Evolutionary conservation across 2,888 invertebrate genomes (phyloP).

Genomic region (Amiota mariae): DNA sequence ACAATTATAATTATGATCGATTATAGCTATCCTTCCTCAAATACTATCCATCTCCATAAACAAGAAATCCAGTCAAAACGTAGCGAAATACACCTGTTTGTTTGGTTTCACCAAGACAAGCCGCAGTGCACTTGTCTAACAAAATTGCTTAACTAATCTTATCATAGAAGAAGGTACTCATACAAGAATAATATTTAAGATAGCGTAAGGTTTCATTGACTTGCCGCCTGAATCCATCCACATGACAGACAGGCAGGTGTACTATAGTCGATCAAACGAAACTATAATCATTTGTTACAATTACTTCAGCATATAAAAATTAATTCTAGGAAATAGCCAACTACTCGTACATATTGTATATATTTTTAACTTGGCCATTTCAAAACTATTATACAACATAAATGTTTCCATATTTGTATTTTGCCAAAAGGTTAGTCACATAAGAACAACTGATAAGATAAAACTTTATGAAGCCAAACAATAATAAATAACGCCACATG

Average conservation of each 20-base stretch:
- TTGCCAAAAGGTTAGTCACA: too few relatives aligned
- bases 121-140: background rate
- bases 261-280: background rate
- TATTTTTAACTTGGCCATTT: background rate
- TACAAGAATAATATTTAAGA: background rate
- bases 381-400: background rate
- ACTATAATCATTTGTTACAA: slow-evolving; percentile 27
- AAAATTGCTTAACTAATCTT: slow-evolving; percentile 29
- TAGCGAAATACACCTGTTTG: slow-evolving; percentile 10
- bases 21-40: slow-evolving; percentile 33
- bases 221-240: background rate
- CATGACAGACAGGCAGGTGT: slow-evolving; percentile 17
- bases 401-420: background rate
- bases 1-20: slow-evolving; percentile 59
- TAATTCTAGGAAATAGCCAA: background rate
- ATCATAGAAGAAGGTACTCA: background rate
- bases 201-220: background rate
- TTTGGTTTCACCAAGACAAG: background rate
- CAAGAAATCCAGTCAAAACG: background rate
- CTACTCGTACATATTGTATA: too few relatives aligned
- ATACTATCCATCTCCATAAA: too few relatives aligned
- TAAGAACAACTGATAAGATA: slow-evolving; percentile 17
- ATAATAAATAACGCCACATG: slow-evolving; percentile 19
- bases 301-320: slow-evolving; percentile 3
- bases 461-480: slow-evolving; percentile 5